Evolutionary conservation across 53 echinoderm and acorn worm species (phyloP), one percentile per base, ranked within the genome.

Genomic region (Patiria pectinifera): DNA sequence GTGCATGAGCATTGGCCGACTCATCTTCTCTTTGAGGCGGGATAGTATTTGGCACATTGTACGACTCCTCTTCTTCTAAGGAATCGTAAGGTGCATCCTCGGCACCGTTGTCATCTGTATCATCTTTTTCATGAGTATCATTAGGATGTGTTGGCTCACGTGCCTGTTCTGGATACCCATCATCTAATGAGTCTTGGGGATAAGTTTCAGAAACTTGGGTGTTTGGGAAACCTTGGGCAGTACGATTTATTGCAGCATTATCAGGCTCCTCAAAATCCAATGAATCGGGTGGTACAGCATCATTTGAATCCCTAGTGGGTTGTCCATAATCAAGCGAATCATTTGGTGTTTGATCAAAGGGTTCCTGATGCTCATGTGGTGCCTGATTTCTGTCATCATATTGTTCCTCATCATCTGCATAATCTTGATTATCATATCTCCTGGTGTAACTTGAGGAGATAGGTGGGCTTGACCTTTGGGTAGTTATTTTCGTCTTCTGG

Each of bases 61-160:
- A 76, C 8, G 61, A 58, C 21, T 89, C 89, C 44, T 79, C 89
- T 79, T 89, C 89, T 59, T 87, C 87, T 59, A 89, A 62, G 8
- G 89, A 89, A 89, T 89, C 89, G 63, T 89, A 89, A 10, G 89
- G 79, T 18, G 79, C 89, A 45, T 78, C 89, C 6, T 62, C 62
- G 15, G 7, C 59, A 60, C 60, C 44, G 3, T 78, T 63, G 48
- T 66, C 44, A 5, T 35, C 6, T 66, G 45, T 63, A 69, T 85
- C 21, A 63, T 49, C 14, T 15, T 14, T 11, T 26, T 60, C 43
- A 58, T 18, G 63, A 11, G 19, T 14, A 19, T 78, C 72, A 72
- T 70, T 43, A 44, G 76, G 45, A 26, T 85, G 35, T 4, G 85
- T n/a, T 5, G 35, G 85, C 76, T 76, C 35, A 85, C 35, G 59